These are phyloP conservation scores for Beris chalybata DNA, from an alignment of 2,888 invertebrate genomes.

Conservation along the genomic window DNA sequence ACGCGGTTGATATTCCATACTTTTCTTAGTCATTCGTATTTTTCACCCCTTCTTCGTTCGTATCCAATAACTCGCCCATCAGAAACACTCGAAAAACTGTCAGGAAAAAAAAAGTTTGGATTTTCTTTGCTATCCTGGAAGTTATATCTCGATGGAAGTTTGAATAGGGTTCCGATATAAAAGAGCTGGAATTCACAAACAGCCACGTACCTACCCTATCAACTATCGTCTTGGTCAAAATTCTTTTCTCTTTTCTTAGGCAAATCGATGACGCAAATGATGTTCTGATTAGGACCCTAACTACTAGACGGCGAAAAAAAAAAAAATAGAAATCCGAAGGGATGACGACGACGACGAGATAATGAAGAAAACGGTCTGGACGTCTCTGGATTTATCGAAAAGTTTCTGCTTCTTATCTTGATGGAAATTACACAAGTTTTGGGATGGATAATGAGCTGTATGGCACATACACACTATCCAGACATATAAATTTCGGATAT, in stretches of 20 bases:
- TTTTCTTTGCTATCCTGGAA: constrained; percentile 16
- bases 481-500: background rate
- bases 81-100: constrained; percentile 31
- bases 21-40: background rate
- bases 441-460: constrained; percentile 18
- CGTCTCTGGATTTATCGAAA: constrained; percentile 10
- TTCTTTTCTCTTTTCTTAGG: constrained; percentile 17
- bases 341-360: constrained; percentile 13
- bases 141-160: constrained; percentile 28
- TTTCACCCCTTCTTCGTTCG: background rate
- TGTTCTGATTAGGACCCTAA: constrained; percentile 25
- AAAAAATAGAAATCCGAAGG: background rate
- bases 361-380: constrained; percentile 1
- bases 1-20: too few relatives aligned
- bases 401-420: constrained; percentile 11
- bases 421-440: constrained; percentile 16
- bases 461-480: background rate
- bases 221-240: constrained; percentile 13
- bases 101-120: constrained; percentile 14
- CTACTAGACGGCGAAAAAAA: background rate
- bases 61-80: constrained; percentile 13
- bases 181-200: constrained; percentile 1
- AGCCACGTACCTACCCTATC: background rate
- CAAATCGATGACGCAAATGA: constrained; percentile 27
- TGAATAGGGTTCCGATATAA: constrained; percentile 30